Base-by-base conservation (phyloP, 2,797 vertebrate genomes). In the Pempheris klunzingeri region DNA sequence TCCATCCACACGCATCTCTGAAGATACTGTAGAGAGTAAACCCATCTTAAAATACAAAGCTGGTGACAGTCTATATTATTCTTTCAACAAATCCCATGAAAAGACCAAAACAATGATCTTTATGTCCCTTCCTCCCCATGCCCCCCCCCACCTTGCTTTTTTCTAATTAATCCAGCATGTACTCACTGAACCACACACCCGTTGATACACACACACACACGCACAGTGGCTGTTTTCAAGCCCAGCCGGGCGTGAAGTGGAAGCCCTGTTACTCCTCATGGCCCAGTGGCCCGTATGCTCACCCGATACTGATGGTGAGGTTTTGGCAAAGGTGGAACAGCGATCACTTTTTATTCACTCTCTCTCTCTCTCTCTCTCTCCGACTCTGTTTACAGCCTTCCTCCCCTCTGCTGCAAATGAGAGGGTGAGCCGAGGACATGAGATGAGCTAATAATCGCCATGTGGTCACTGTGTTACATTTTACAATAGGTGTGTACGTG, bases 401-500 rank as follows among this genome's bases (percentile, higher is more conserved):
- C 60, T 47, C 49, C 7, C 1, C 10, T 22, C 24, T 53, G 68
- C 52, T 60, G 69, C 28, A 34, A 69, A 70, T 55, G 20, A 57
- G 36, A 54, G 82, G 80, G 38, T 86, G 44, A 87, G 52, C 26
- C 15, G 49, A 88, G 90, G 89, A 86, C 81, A 63, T 39, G 41
- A 55, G 57, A 86, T 82, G 86, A 88, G 65, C 76, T 83, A 71
- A 90, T 78, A 22, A 41, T 71, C 69, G 26, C 63, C 55, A n/a
- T 82, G 71, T 72, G 77, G 38, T 71, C 58, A 63, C 41, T 26
- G 44, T 41, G 63, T 85, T 54, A 74, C 43, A 74, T 78, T 77
- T 83, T 81, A 76, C 76, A 74, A 39, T 52, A 63, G 68, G 54
- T 65, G 54, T 55, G 64, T 70, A 32, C 64, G 52, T 55, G 30